Evolutionary conservation across 37 sponge, comb jelly and placozoan species (phyloP).

Genomic region (Hexactinellida sp.): DNA sequence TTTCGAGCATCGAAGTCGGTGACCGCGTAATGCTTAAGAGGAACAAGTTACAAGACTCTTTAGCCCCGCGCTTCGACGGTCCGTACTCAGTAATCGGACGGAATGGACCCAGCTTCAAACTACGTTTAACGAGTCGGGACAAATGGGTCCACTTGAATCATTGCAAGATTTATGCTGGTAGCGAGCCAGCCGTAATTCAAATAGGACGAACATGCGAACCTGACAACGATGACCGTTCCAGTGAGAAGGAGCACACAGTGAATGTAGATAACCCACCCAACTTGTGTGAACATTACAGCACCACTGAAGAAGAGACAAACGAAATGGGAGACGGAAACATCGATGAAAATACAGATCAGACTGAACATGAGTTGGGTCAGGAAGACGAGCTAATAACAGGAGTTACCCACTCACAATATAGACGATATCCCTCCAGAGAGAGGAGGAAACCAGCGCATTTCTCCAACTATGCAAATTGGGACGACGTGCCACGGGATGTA

Average conservation of each 20-base stretch:
- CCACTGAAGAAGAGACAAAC: too few species aligned
- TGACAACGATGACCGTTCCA: too few species aligned
- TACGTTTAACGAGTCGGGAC: not conserved
- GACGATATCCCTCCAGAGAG: not conserved
- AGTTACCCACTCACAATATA: not conserved
- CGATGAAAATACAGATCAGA: too few species aligned
- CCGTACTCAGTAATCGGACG: not conserved
- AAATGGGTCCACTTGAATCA: not conserved
- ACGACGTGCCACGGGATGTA: not conserved
- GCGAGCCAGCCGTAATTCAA: too few species aligned
- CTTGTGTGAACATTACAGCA: too few species aligned
- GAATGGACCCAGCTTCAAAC: not conserved
- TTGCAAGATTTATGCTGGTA: not conserved
- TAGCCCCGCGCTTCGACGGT: not conserved
- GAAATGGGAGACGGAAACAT: too few species aligned
- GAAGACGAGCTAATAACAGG: too few species aligned
- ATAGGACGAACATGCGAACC: too few species aligned
- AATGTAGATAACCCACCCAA: too few species aligned
- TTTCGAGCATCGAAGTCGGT: not conserved
- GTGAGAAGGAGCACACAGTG: too few species aligned
- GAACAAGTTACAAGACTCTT: not conserved
- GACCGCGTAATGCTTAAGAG: not conserved
- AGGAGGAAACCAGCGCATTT: not conserved
- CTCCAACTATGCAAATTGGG: not conserved
- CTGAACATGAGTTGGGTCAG: too few species aligned